phyloP scores from a whole-genome alignment of 2,888 invertebrate genomes.

The Philonicus albiceps region DNA sequence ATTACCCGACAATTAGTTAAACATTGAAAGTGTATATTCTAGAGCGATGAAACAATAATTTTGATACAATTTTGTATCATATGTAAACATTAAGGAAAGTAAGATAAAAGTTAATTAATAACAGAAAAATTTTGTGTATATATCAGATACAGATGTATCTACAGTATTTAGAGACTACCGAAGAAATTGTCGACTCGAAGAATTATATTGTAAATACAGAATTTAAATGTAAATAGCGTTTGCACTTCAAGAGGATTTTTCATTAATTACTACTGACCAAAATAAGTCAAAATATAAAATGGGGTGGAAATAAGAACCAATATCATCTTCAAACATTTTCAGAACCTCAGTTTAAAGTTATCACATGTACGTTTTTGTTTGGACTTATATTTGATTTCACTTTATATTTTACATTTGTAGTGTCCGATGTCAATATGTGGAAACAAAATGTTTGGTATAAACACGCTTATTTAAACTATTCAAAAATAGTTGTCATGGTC shows the following conservation, averaged over 20 bases:
- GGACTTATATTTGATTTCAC: neutral
- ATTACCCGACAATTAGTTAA: neutral
- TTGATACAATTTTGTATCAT: slow-evolving; percentile 43
- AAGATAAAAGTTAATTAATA: slow-evolving; percentile 4
- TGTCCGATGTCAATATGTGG: neutral
- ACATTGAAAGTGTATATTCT: slow-evolving; percentile 17
- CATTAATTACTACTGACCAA: neutral
- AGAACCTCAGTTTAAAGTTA: neutral
- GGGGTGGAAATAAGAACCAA: neutral
- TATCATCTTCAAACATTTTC: neutral
- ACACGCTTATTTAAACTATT: neutral
- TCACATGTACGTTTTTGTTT: neutral
- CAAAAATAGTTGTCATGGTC: too few species aligned
- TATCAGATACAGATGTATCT: neutral
- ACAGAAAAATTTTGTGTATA: slow-evolving; percentile 9
- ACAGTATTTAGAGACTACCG: neutral
- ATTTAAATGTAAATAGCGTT: slow-evolving; percentile 7
- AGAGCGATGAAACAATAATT: slow-evolving; percentile 40
- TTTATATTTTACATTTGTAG: neutral
- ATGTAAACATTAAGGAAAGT: slow-evolving; percentile 4
- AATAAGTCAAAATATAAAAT: neutral
- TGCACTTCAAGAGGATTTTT: slow-evolving; percentile 28
- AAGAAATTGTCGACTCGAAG: neutral
- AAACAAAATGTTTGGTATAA: neutral
- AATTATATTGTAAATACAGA: slow-evolving; percentile 14